Evolutionary conservation across 2,888 invertebrate species (phyloP), one percentile per base, ranked within the genome.

Genomic region (Pardosa pseudoannulata): DNA sequence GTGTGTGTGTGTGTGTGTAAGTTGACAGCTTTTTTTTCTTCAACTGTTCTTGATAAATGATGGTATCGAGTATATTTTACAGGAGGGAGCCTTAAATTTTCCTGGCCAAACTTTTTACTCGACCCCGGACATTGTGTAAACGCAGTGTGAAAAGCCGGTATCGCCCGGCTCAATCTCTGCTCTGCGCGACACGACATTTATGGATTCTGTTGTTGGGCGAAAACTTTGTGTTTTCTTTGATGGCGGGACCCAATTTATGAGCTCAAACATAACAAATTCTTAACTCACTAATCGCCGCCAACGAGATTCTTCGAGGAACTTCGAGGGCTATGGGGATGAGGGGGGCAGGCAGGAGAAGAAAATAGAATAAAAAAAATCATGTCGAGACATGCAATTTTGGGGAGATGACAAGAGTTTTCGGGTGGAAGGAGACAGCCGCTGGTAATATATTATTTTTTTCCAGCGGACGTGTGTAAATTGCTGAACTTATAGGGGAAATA

Each of bases 181-280:
- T n/a, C n/a, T n/a, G n/a, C 41, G 41, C 82, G 70, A 82, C 71
- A 71, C 75, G 82, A 76, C 82, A 76, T 83, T 83, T 83, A 83
- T 83, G 72, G 82, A 83, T 83, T 70, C 82, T 67, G 74, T 74
- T 70, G 56, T 39, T 71, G 29, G 36, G 70, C n/a, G n/a, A n/a
- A 82, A 70, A 82, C 36, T 83, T 32, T 28, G 68, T 50, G 68
- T 56, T 31, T 72, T 56, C 74, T 64, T 71, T 19, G 68, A 32
- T 23, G 31, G 72, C 27, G 13, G n/a, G 6, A 36, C 64, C 46
- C 36, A 62, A 83, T 83, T 83, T 83, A 83, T 76, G 82, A 65
- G 27, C 75, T 82, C 70, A 62, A 64, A 75, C 81, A 82, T 71
- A 62, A 68, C 75, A 31, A 50, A 39, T 27, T 28, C n/a, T 29